These are phyloP conservation scores for Turritopsis dohrnii DNA, from an alignment of 30 jellyfish, hydroid and myxozoan species.

Conservation along the genomic window DNA sequence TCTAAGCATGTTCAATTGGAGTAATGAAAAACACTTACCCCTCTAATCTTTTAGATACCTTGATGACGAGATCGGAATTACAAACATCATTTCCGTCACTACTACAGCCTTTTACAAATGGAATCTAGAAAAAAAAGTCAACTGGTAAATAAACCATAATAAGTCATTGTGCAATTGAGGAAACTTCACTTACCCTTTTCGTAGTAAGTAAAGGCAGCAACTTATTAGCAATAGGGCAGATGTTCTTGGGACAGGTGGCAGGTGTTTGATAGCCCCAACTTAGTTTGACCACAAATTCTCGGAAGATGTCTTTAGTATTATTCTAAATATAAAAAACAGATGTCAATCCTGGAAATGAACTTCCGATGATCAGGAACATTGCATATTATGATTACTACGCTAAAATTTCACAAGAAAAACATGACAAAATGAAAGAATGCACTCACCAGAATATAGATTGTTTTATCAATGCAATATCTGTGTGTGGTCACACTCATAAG, in stretches of 20 bases:
- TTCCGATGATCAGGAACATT: too few species aligned
- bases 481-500: background rate
- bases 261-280: conserved; percentile 1
- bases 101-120: conserved; percentile 35
- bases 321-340: background rate
- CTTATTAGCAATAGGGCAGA: conserved; percentile 24
- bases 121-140: conserved; percentile 8
- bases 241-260: background rate
- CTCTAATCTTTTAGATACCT: background rate
- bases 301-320: conserved; percentile 12
- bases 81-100: conserved; percentile 36
- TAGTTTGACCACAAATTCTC: conserved; percentile 2
- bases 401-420: too few species aligned
- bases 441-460: conserved; percentile 6
- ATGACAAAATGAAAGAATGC: background rate
- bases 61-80: conserved; percentile 4
- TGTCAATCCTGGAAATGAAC: too few species aligned
- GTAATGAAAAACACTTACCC: conserved; percentile 15
- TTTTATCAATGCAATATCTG: background rate
- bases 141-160: background rate
- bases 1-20: too few species aligned
- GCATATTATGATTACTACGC: too few species aligned
- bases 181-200: background rate
- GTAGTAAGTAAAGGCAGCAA: background rate
- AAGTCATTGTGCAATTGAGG: too few species aligned